Conservation (phyloP, 2,113 vertebrate genomes). For the Hipposideros armiger region DNA sequence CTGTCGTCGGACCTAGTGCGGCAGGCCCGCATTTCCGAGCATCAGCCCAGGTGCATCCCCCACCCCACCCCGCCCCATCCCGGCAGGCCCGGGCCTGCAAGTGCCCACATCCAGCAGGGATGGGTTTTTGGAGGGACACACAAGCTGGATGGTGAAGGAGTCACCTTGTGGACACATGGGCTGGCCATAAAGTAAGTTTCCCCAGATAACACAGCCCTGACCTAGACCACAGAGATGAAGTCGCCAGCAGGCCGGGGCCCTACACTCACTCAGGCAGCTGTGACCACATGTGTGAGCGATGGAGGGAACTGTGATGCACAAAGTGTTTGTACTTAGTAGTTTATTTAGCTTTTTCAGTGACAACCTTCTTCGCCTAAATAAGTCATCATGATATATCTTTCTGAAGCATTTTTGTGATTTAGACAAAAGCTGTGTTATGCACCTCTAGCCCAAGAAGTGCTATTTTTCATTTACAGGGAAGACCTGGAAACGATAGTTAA, state of each 20-base stretch:
- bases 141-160: neutral
- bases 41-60: no score
- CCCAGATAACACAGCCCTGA: neutral
- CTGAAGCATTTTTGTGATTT: neutral
- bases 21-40: no score
- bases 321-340: neutral
- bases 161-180: neutral
- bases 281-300: neutral
- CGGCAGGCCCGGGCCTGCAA: neutral
- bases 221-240: neutral
- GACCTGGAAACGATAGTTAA: neutral
- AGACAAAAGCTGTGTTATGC: neutral
- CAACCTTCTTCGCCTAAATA: no score
- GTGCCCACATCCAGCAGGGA: neutral
- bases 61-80: neutral
- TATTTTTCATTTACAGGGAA: neutral
- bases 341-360: neutral
- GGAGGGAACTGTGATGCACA: no score
- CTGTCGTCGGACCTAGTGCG: neutral
- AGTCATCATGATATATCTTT: neutral
- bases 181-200: neutral
- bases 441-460: neutral
- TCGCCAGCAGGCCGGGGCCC: rapidly evolving
- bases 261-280: neutral
- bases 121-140: neutral